Evolutionary conservation across 2,888 invertebrate species (phyloP).

Genomic region (Sphaeridia pumilis): DNA sequence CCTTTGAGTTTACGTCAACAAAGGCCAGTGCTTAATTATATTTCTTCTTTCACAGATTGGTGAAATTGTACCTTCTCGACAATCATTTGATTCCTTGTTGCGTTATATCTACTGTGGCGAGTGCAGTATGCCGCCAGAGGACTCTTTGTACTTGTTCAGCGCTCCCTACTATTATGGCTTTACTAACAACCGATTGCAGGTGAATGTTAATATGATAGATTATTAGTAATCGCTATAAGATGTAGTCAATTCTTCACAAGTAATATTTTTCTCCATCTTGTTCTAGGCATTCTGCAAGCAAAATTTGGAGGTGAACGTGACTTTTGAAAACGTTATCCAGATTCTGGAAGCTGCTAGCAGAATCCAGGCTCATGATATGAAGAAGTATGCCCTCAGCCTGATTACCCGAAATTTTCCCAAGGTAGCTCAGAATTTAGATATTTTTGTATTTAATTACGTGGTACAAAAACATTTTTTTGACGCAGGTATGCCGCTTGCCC

Average conservation of each 20-base stretch:
- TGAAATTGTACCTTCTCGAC: slow-evolving; percentile 77
- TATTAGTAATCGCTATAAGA: neutral
- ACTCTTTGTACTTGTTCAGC: slow-evolving; percentile 84
- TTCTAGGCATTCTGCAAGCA: slow-evolving; percentile 79
- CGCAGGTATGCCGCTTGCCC: slow-evolving; percentile 63
- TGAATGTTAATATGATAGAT: slow-evolving; percentile 35
- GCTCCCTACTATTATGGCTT: slow-evolving; percentile 86
- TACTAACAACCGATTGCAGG: slow-evolving; percentile 80
- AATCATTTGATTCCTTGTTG: slow-evolving; percentile 79
- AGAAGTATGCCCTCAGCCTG: slow-evolving; percentile 81
- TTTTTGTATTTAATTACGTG: too few species aligned
- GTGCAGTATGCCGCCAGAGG: slow-evolving; percentile 89
- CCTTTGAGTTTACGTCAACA: too few species aligned
- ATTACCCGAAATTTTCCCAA: slow-evolving; percentile 82
- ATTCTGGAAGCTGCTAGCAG: slow-evolving; percentile 87
- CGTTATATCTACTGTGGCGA: slow-evolving; percentile 90
- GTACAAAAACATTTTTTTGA: neutral
- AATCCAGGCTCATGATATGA: slow-evolving; percentile 85
- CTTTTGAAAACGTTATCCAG: slow-evolving; percentile 83
- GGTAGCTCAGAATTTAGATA: too few species aligned
- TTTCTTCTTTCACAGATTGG: too few species aligned
- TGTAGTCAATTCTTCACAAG: too few species aligned
- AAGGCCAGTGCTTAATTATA: too few species aligned
- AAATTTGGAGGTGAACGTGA: slow-evolving; percentile 88
- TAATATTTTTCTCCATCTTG: neutral